Evolutionary conservation across 2,888 invertebrate species (phyloP).

Genomic region (Hirtodrosophila trivittata): DNA sequence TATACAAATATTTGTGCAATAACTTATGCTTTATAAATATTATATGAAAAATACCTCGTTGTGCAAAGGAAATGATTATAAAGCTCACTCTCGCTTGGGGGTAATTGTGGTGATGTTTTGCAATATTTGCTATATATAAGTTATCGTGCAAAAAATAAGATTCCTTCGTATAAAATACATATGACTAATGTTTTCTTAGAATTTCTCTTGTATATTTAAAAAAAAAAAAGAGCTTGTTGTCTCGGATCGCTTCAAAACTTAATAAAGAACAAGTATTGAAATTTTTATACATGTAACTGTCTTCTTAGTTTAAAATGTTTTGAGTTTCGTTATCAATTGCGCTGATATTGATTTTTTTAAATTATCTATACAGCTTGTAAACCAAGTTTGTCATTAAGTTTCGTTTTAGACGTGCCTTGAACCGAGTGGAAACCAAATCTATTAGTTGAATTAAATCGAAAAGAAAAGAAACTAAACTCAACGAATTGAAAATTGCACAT

Average conservation of each 20-base stretch:
- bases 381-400: conserved; percentile 19
- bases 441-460: conserved; percentile 41
- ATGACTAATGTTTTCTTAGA: too few relatives aligned
- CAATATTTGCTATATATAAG: conserved; percentile 1
- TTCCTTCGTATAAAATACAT: conserved; percentile 13
- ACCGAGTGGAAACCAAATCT: conserved; percentile 93
- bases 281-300: conserved; percentile 1
- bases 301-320: conserved; percentile 17
- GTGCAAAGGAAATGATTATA: conserved; percentile 22
- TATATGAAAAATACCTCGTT: too few relatives aligned
- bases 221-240: too few relatives aligned
- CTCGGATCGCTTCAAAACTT: background rate
- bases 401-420: conserved; percentile 85
- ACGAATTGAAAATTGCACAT: conserved; percentile 53
- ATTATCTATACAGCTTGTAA: conserved; percentile 1
- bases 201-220: too few relatives aligned
- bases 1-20: too few relatives aligned
- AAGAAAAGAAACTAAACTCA: conserved; percentile 18
- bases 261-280: background rate
- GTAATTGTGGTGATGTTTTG: conserved; percentile 39
- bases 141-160: too few relatives aligned
- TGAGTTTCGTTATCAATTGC: conserved; percentile 32
- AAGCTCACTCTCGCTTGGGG: conserved; percentile 30
- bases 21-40: too few relatives aligned
- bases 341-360: conserved; percentile 29